Evolutionary conservation across 2,888 invertebrate species (phyloP), one percentile per base, ranked within the genome.

Genomic region (Zeuzera pyrina): DNA sequence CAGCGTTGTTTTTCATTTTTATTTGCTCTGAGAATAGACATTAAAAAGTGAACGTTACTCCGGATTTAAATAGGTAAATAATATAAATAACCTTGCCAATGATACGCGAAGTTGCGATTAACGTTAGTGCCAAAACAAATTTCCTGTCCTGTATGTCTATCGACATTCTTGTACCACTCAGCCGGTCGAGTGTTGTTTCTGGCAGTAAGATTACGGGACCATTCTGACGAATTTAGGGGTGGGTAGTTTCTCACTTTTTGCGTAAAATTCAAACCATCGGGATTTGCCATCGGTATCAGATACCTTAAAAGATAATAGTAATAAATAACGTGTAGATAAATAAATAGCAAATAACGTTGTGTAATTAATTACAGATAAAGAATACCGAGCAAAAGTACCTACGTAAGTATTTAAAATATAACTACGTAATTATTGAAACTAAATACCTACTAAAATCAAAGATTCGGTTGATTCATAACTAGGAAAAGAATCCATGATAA

Each of bases 31-130:
- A n/a, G n/a, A n/a, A n/a, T n/a, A n/a, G n/a, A n/a, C n/a, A n/a
- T n/a, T n/a, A n/a, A n/a, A n/a, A n/a, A n/a, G n/a, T n/a, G n/a
- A n/a, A n/a, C n/a, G n/a, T n/a, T n/a, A n/a, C n/a, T n/a, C n/a
- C n/a, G n/a, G n/a, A n/a, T n/a, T n/a, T n/a, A n/a, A n/a, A n/a
- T n/a, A n/a, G n/a, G n/a, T n/a, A n/a, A n/a, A n/a, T n/a, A n/a
- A n/a, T n/a, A n/a, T n/a, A n/a, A n/a, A n/a, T n/a, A 15, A 79
- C 83, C 81, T 68, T 77, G 79, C 81, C 81, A 83, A 43, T 83
- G 81, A 52, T 71, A 81, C 27, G 79, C 77, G 36, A 81, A 83
- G 46, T 83, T 83, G 5, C 83, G 61, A 47, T 83, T 78, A 12
- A 83, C 57, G 41, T 81, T 73, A 2, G 72, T 76, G 16, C 81